phyloP scores from a whole-genome alignment of 2,113 vertebrate species.

The Ramphastos sulfuratus region DNA sequence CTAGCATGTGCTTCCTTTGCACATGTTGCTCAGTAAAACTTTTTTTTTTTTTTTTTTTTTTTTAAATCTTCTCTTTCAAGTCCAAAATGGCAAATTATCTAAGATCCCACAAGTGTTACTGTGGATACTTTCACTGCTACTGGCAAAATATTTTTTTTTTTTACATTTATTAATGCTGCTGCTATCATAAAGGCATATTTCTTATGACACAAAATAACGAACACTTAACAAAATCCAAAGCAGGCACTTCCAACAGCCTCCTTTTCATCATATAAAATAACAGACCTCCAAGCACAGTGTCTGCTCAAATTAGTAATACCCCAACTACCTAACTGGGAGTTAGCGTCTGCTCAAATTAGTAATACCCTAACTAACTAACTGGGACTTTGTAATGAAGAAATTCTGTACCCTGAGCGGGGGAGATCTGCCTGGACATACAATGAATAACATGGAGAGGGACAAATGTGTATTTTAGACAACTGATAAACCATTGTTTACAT shows the following conservation, averaged over 20 bases:
- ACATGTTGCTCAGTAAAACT: background rate
- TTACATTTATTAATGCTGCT: slow-evolving; percentile 16
- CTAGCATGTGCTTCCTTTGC: background rate
- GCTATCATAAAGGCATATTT: background rate
- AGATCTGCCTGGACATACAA: background rate
- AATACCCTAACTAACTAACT: background rate
- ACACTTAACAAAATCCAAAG: background rate
- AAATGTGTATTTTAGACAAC: background rate
- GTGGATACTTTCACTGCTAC: background rate
- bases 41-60: too few species aligned
- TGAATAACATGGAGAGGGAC: background rate
- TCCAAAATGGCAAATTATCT: background rate
- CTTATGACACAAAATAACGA: slow-evolving; percentile 15
- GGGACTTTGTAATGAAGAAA: background rate
- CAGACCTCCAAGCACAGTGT: background rate
- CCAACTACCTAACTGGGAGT: background rate
- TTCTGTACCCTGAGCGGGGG: background rate
- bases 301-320: slow-evolving; percentile 2
- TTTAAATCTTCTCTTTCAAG: background rate
- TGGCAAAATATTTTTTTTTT: background rate
- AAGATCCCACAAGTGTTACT: background rate
- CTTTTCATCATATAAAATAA: background rate
- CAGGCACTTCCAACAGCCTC: background rate
- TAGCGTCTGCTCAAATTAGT: slow-evolving; percentile 6
- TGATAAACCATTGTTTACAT: slow-evolving; percentile 13